Conservation (phyloP, 1,140 invertebrate genomes). For the Prorops nasuta region DNA sequence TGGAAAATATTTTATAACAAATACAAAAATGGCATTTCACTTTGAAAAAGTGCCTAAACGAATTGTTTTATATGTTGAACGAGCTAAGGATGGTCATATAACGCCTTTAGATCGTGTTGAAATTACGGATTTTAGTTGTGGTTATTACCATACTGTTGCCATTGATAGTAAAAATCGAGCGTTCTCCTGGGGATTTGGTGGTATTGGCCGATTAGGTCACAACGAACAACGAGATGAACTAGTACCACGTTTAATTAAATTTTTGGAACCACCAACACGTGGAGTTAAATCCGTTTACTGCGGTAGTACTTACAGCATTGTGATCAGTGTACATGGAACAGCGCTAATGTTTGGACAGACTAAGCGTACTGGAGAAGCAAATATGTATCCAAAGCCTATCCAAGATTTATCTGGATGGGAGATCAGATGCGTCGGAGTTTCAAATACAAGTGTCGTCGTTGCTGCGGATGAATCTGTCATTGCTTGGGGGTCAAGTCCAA, state of each 20-base stretch:
- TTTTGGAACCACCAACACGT: slow-evolving; percentile 79
- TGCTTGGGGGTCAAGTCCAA: slow-evolving; percentile 88
- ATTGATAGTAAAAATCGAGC: slow-evolving; percentile 83
- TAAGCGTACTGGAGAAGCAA: slow-evolving; percentile 88
- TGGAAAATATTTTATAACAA: slow-evolving; percentile 89
- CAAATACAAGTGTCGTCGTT: slow-evolving; percentile 79
- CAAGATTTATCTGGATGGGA: slow-evolving; percentile 91
- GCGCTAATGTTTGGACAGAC: slow-evolving; percentile 88
- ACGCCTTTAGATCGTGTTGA: slow-evolving; percentile 81
- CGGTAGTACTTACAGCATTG: slow-evolving; percentile 83
- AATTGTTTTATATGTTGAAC: slow-evolving; percentile 84
- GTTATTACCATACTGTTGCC: slow-evolving; percentile 87
- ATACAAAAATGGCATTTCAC: slow-evolving; percentile 82
- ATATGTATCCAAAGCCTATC: slow-evolving; percentile 95
- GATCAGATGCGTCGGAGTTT: slow-evolving; percentile 77
- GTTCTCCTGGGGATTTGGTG: slow-evolving; percentile 93
- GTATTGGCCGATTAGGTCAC: slow-evolving; percentile 89
- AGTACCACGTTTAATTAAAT: slow-evolving; percentile 86
- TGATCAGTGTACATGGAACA: slow-evolving; percentile 75
- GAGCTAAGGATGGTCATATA: slow-evolving; percentile 82
- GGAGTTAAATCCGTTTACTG: slow-evolving; percentile 79
- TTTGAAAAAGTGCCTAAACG: slow-evolving; percentile 83
- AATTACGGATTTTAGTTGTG: slow-evolving; percentile 87
- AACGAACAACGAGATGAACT: slow-evolving; percentile 88
- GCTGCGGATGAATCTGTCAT: slow-evolving; percentile 88